Percentiles rank a stretch among this genome's conserved stretches.
phyloP scores from a whole-genome alignment of 2,113 vertebrate genomes.

The Elaphurus davidianus region DNA sequence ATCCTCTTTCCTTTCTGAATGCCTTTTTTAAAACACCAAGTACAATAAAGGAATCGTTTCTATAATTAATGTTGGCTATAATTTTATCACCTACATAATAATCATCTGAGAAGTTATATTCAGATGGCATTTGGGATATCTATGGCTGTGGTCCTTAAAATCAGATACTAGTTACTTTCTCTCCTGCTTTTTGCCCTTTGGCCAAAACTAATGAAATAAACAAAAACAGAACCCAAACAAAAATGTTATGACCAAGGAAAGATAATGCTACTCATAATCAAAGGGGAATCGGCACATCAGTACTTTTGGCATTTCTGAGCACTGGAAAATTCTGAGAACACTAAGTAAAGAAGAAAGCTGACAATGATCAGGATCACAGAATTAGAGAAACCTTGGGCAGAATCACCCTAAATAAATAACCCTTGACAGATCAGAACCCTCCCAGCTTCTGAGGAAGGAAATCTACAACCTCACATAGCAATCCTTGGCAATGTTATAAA shows the following conservation, averaged over 20 bases:
- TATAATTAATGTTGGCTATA: slow-evolving; percentile 71
- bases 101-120: slow-evolving; percentile 68
- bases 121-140: slow-evolving; percentile 62
- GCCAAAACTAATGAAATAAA: neutral
- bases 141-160: slow-evolving; percentile 63
- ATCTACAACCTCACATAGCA: neutral
- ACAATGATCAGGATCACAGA: neutral
- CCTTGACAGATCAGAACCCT: neutral
- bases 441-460: neutral
- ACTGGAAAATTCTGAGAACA: neutral
- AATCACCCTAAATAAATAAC: neutral
- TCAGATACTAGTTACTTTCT: slow-evolving; percentile 45
- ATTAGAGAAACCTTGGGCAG: neutral
- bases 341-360: neutral
- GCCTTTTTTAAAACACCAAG: slow-evolving; percentile 70
- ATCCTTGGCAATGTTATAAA: neutral
- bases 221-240: slow-evolving; percentile 39
- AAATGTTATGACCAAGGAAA: slow-evolving; percentile 58
- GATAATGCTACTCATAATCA: slow-evolving; percentile 1
- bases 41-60: slow-evolving; percentile 76
- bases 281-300: neutral
- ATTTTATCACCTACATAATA: slow-evolving; percentile 66
- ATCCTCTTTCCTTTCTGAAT: slow-evolving; percentile 75
- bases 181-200: neutral
- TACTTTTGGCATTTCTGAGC: neutral